A percentile compares a stretch with the other conserved stretches of the same genome.
These are phyloP conservation scores for Dolomedes plantarius DNA, from an alignment of 2,888 invertebrate genomes.

Conservation along the genomic window DNA sequence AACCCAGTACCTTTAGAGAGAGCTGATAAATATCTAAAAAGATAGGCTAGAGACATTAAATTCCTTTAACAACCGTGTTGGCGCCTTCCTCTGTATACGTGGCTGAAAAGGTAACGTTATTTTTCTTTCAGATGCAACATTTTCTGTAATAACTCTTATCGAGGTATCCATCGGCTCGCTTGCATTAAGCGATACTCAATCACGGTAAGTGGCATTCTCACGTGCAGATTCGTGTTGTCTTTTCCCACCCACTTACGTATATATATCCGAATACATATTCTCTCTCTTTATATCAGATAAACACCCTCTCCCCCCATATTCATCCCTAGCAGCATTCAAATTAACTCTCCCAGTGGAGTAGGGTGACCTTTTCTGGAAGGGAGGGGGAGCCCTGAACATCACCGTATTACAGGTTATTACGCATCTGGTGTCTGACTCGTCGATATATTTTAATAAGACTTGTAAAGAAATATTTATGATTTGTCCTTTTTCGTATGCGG, in stretches of 20 bases:
- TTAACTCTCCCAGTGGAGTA: constrained; percentile 52
- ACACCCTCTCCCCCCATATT: constrained; percentile 23
- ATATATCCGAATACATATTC: constrained; percentile 13
- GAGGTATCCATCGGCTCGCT: neutral
- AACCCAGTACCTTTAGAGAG: no score
- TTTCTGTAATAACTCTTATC: constrained; percentile 6
- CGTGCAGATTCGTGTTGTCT: constrained; percentile 13
- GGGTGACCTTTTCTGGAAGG: constrained; percentile 15
- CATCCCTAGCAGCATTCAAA: constrained; percentile 36
- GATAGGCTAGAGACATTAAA: no score
- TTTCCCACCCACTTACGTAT: neutral
- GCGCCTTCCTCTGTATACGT: no score
- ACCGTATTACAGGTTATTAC: constrained; percentile 29
- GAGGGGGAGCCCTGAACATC: neutral
- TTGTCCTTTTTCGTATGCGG: constrained; percentile 35
- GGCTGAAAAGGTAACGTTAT: no score
- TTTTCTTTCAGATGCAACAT: no score
- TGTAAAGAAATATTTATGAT: constrained; percentile 64
- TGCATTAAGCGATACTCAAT: constrained; percentile 27
- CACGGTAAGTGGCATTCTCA: constrained; percentile 39
- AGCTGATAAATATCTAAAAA: no score
- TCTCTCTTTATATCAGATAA: constrained; percentile 57
- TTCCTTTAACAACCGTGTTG: no score
- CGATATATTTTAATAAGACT: constrained; percentile 64
- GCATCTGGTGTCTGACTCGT: constrained; percentile 29